A percentile compares a stretch with the other conserved stretches of the same genome.
Evolutionary conservation across 1,140 invertebrate genomes (phyloP).

Genomic region (Cryptotermes secundus): DNA sequence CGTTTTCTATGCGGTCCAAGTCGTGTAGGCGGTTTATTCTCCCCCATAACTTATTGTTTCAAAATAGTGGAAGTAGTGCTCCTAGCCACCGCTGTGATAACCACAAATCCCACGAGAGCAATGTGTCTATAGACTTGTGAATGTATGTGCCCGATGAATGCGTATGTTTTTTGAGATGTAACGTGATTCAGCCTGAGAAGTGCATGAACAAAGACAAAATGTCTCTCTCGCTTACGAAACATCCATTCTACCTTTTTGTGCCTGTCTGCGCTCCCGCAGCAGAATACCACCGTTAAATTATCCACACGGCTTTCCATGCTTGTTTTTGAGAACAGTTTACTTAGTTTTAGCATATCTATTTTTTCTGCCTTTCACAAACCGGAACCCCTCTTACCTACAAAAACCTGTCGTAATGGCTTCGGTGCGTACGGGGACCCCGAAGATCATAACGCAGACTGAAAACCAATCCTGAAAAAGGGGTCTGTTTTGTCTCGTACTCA

Average conservation of each 20-base stretch:
- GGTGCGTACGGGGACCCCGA: not conserved
- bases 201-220: too few relatives aligned
- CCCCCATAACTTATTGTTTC: too few relatives aligned
- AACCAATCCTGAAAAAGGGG: not conserved
- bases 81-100: too few relatives aligned
- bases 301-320: not conserved
- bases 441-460: not conserved
- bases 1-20: too few relatives aligned
- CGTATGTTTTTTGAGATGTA: too few relatives aligned
- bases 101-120: too few relatives aligned
- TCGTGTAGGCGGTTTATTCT: too few relatives aligned
- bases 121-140: too few relatives aligned
- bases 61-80: too few relatives aligned
- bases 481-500: not conserved
- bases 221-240: too few relatives aligned
- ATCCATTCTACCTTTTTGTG: not conserved
- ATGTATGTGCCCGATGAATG: too few relatives aligned
- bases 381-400: not conserved
- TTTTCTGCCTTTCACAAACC: not conserved
- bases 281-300: not conserved
- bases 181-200: too few relatives aligned
- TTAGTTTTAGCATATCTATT: slow-evolving; percentile 10
- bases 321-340: slow-evolving; percentile 2
- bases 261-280: not conserved
- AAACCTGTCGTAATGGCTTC: slow-evolving; percentile 12